Evolutionary conservation across 1,140 invertebrate genomes (phyloP).

Genomic region (Leguminivora glycinivorella): DNA sequence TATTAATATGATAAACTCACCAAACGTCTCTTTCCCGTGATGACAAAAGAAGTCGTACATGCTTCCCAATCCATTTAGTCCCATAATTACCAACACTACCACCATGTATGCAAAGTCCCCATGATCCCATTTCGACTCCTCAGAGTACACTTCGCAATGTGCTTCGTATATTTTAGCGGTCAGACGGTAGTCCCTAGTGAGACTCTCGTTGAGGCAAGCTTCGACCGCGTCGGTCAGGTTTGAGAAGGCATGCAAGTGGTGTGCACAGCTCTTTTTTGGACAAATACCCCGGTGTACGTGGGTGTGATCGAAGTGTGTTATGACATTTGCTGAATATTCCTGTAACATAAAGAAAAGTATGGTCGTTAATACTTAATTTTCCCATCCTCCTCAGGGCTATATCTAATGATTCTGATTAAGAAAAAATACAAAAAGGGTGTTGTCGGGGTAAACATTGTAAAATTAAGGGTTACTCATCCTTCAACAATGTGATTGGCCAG

Average conservation of each 20-base stretch:
- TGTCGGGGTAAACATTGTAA: no score
- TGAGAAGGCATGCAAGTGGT: background rate
- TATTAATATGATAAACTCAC: no score
- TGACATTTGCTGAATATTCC: constrained; percentile 42
- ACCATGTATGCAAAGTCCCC: no score
- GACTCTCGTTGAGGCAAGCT: constrained; percentile 44
- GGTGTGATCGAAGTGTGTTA: constrained; percentile 63
- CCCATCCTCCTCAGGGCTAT: no score
- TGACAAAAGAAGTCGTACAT: constrained; percentile 38
- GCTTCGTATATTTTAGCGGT: constrained; percentile 38
- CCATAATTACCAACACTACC: no score
- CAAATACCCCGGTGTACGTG: constrained; percentile 63
- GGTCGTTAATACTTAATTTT: no score
- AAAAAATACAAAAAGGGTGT: no score
- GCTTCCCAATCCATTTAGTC: constrained; percentile 34
- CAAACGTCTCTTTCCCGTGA: constrained; percentile 27
- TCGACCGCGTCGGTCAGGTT: constrained; percentile 32
- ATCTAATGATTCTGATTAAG: no score
- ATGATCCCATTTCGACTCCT: no score
- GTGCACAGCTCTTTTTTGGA: constrained; percentile 37
- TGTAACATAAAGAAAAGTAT: constrained; percentile 30
- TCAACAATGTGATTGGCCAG: no score
- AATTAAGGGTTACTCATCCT: no score
- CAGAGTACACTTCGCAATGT: constrained; percentile 33
- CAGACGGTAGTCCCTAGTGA: constrained; percentile 40